These are phyloP conservation scores for Nomada fabriciana DNA, from an alignment of 2,888 invertebrate genomes.

Conservation along the genomic window DNA sequence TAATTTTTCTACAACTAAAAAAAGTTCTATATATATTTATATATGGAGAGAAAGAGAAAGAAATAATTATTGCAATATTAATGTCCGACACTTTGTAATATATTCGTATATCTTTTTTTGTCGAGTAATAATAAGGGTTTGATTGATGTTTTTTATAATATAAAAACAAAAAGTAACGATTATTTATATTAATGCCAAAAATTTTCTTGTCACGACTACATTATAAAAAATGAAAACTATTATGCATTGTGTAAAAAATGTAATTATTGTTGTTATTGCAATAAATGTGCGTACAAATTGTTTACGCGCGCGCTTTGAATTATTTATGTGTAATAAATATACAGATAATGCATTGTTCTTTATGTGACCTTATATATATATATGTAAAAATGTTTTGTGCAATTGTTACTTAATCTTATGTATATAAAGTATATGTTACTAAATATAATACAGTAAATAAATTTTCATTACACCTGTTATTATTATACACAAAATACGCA, in stretches of 20 bases:
- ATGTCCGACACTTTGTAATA: conserved; percentile 12
- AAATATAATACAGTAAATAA: too few species aligned
- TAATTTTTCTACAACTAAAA: conserved; percentile 42
- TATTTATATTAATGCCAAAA: conserved; percentile 1
- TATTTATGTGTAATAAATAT: conserved; percentile 7
- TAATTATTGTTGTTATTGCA: conserved; percentile 6
- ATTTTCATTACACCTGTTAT: background rate
- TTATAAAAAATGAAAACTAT: conserved; percentile 1
- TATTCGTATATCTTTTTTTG: background rate
- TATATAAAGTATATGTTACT: background rate
- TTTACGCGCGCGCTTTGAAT: background rate
- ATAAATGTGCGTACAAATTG: background rate
- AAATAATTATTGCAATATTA: conserved; percentile 15
- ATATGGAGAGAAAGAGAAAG: background rate
- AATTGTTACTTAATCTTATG: conserved; percentile 32
- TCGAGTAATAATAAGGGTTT: background rate
- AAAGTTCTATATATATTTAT: conserved; percentile 19
- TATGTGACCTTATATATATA: conserved; percentile 15
- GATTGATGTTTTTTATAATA: background rate
- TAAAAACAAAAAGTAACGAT: background rate
- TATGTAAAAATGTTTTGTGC: conserved; percentile 26
- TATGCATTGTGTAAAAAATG: conserved; percentile 8
- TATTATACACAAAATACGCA: background rate
- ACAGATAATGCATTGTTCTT: conserved; percentile 1
- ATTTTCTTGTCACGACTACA: background rate